Percentiles rank a stretch among this genome's conserved stretches.
These are phyloP conservation scores for Leistus spinibarbis DNA, from an alignment of 2,888 invertebrate species.

Conservation along the genomic window DNA sequence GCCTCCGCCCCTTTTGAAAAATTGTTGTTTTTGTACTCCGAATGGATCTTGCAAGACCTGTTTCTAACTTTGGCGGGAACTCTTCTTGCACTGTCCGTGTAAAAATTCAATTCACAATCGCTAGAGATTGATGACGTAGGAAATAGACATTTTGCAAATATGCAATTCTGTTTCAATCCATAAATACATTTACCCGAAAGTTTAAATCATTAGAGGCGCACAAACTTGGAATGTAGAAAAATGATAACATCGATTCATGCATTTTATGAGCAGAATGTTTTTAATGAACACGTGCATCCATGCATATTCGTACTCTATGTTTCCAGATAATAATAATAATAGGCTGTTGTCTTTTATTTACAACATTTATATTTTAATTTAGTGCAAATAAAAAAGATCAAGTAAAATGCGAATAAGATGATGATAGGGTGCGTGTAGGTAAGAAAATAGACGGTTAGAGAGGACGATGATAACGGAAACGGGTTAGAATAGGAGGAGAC, in stretches of 20 bases:
- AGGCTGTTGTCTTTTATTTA: not conserved
- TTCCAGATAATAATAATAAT: no score
- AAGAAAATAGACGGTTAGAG: conserved; percentile 27
- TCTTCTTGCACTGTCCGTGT: conserved; percentile 16
- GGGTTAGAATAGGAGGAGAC: not conserved
- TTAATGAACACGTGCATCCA: not conserved
- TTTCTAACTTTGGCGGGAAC: conserved; percentile 50
- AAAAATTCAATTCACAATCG: conserved; percentile 7
- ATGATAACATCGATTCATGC: not conserved
- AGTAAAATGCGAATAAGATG: conserved; percentile 21
- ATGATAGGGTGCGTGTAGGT: conserved; percentile 13
- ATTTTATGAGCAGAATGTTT: not conserved
- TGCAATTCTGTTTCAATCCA: no score
- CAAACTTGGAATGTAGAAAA: no score
- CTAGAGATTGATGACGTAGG: not conserved
- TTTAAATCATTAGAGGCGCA: no score
- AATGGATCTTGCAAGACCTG: conserved; percentile 55
- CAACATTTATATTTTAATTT: not conserved
- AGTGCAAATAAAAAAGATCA: not conserved
- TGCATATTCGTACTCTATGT: no score
- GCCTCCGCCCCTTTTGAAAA: conserved; percentile 57
- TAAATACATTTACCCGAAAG: no score
- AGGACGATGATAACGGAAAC: conserved; percentile 6
- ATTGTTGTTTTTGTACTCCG: conserved; percentile 50
- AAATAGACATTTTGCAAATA: not conserved